Conservation (phyloP, 2,797 vertebrate species). For the Siniperca obscura region DNA sequence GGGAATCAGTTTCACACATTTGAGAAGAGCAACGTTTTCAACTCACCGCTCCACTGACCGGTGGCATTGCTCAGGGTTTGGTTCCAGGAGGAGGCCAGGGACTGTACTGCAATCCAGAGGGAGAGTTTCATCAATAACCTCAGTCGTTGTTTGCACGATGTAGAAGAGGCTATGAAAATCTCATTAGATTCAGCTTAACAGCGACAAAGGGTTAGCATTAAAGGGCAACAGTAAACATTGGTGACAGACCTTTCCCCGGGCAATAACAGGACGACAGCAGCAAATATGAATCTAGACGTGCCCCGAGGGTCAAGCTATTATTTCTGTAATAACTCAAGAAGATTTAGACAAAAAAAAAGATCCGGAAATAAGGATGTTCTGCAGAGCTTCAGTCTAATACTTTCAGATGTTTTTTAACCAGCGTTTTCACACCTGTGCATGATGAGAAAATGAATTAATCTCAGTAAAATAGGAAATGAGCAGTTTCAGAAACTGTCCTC, state of each 20-base stretch:
- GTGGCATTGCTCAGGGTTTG: slow-evolving; percentile 78
- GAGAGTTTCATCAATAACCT: slow-evolving; percentile 62
- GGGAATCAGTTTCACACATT: slow-evolving; percentile 50
- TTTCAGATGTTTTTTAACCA: slow-evolving; percentile 4
- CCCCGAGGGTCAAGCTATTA: slow-evolving; percentile 63
- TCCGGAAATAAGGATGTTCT: slow-evolving; percentile 48
- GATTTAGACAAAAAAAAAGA: slow-evolving; percentile 51
- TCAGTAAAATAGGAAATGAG: not conserved
- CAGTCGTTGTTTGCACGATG: slow-evolving; percentile 49
- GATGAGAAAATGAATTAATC: slow-evolving; percentile 3
- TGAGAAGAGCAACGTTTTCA: slow-evolving; percentile 8
- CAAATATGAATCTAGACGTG: slow-evolving; percentile 71
- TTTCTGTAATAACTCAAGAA: slow-evolving; percentile 61
- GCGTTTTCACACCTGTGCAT: slow-evolving; percentile 15
- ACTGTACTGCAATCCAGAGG: slow-evolving; percentile 75
- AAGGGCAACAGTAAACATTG: slow-evolving; percentile 74
- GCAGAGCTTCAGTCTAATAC: slow-evolving; percentile 9
- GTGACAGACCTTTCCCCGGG: slow-evolving; percentile 70
- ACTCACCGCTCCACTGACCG: slow-evolving; percentile 74
- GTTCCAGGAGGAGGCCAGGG: slow-evolving; percentile 77
- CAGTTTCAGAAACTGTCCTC: not conserved
- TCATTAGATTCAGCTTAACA: slow-evolving; percentile 68
- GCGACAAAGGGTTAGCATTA: slow-evolving; percentile 54
- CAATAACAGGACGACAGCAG: slow-evolving; percentile 58
- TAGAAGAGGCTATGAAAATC: slow-evolving; percentile 49